Evolutionary conservation across 2,888 invertebrate species (phyloP).

Genomic region (Chymomyza procnemis): DNA sequence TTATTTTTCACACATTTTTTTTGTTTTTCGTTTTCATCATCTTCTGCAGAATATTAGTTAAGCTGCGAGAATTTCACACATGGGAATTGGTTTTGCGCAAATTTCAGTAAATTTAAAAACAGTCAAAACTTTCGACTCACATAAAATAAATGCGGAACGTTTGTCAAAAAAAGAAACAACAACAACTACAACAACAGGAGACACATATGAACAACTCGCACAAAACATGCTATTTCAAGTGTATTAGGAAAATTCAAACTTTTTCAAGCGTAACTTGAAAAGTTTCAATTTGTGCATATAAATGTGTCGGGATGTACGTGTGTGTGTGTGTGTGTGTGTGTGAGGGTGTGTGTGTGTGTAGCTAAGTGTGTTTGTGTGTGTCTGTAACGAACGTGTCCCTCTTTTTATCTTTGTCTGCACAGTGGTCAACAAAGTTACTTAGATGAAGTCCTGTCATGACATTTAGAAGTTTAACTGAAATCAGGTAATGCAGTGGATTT

Average conservation of each 20-base stretch:
- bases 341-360: constrained; percentile 2
- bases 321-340: constrained; percentile 1
- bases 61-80: background rate
- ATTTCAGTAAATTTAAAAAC: constrained; percentile 31
- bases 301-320: constrained; percentile 19
- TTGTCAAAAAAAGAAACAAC: background rate
- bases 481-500: too few relatives aligned
- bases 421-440: too few relatives aligned
- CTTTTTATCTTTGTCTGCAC: too few relatives aligned
- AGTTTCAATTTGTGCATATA: constrained; percentile 61
- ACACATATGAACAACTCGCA: constrained; percentile 8
- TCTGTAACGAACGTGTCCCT: too few relatives aligned
- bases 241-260: constrained; percentile 53
- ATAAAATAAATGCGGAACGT: constrained; percentile 44
- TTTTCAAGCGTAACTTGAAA: constrained; percentile 56
- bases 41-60: background rate
- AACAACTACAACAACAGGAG: constrained; percentile 22
- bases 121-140: constrained; percentile 37
- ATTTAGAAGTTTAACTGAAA: too few relatives aligned
- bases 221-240: background rate
- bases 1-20: background rate
- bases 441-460: too few relatives aligned
- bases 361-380: constrained; percentile 6
- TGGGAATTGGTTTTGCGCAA: background rate
- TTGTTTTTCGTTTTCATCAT: too few relatives aligned